Base-by-base conservation (phyloP, 2,888 invertebrate genomes). In the Minunthozetes semirufus region DNA sequence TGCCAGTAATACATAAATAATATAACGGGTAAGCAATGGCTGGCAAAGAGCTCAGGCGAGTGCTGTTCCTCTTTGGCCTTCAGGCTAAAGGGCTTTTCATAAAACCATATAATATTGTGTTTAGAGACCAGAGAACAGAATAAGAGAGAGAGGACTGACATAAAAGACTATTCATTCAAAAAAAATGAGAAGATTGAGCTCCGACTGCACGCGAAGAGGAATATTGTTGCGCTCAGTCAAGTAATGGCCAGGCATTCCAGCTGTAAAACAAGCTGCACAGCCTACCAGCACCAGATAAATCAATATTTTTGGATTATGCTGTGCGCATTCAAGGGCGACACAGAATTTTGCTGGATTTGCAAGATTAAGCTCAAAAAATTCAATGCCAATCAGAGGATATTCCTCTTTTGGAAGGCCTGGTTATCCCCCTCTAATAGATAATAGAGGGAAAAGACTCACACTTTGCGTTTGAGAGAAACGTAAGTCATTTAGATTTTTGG, bases 101-200 rank as follows among this genome's bases (percentile, higher is more conserved):
- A 63, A 63, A 63, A 63, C 8, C 61, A 63, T 29, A 27, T 29
- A 63, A 63, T 63, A 63, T 63, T 63, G 29, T 63, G 27, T 33
- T 9, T 19, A 56, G 56, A 19, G 17, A 63, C 29, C 17, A 63
- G n/a, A 56, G 56, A 56, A 22, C 19, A 22, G 22, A 22, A 1
- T 56, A 22, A 5, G 5, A 13, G 5, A 13, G 5, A 53, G 5
- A 13, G 5, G 17, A 19, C 9, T 19, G 9, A 56, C 19, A 56
- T 33, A 56, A 56, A 56, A n/a, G 56, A 19, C 56, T 22, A 56
- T 56, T 56, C 56, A 56, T 56, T 56, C 15, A 48, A 17, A 48
- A 17, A 13, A 13, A 6, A 48, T 13, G 15, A 17, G 48, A 48
- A 17, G 48, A 13, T 17, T 17, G 13, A 17, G 13, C n/a, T 13